Evolutionary conservation across 1,140 invertebrate species (phyloP).

Genomic region (Bombus soroeensis): DNA sequence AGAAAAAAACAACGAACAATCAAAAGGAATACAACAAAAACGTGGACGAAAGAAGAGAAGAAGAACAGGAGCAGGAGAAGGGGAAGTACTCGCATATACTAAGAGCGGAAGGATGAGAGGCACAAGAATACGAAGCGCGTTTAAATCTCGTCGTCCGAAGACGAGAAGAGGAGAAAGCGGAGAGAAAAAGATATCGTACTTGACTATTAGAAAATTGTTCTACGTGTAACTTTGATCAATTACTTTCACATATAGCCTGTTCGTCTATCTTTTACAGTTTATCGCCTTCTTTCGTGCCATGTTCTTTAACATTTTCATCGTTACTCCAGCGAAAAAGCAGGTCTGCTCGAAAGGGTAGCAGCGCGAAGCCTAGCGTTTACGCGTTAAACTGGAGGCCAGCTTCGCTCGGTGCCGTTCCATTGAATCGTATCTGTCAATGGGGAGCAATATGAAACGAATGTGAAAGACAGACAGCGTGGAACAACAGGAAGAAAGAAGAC

Average conservation of each 20-base stretch:
- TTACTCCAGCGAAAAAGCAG: not conserved
- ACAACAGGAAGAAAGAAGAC: slow-evolving; percentile 39
- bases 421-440: slow-evolving; percentile 78
- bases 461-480: slow-evolving; percentile 11
- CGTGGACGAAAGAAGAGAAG: too few relatives aligned
- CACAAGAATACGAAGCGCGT: not conserved
- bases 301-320: not conserved
- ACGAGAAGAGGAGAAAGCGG: not conserved
- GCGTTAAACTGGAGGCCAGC: slow-evolving; percentile 60
- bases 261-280: not conserved
- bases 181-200: not conserved
- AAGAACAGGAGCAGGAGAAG: not conserved
- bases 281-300: too few relatives aligned
- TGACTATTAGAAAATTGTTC: not conserved
- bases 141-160: too few relatives aligned
- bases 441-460: slow-evolving; percentile 71
- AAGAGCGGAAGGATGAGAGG: not conserved
- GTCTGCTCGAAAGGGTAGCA: slow-evolving; percentile 2
- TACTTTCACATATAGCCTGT: too few relatives aligned
- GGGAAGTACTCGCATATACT: too few relatives aligned
- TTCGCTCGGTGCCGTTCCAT: slow-evolving; percentile 62
- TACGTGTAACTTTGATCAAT: not conserved
- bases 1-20: not conserved
- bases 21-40: too few relatives aligned
- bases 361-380: slow-evolving; percentile 45